Evolutionary conservation across 1,140 invertebrate species (phyloP).

Genomic region (Drosophila virilis): DNA sequence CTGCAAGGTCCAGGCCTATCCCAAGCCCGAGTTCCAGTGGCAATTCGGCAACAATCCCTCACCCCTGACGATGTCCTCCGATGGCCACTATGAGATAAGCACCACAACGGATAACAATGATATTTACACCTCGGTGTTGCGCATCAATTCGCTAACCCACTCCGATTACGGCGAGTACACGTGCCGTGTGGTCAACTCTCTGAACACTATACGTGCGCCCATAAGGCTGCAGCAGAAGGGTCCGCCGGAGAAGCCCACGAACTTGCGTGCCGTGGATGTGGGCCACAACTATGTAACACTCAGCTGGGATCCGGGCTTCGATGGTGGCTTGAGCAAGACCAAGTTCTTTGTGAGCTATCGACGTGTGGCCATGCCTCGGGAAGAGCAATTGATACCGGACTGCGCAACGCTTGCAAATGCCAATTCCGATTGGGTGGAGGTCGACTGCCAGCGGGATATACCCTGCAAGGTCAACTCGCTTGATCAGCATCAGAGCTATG

Average conservation of each 20-base stretch:
- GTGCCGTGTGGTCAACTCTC: slow-evolving; percentile 91
- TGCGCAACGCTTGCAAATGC: slow-evolving; percentile 87
- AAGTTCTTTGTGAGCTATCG: slow-evolving; percentile 93
- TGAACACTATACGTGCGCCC: slow-evolving; percentile 90
- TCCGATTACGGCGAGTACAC: slow-evolving; percentile 95
- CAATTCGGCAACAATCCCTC: slow-evolving; percentile 90
- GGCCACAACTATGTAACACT: slow-evolving; percentile 91
- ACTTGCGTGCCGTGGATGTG: slow-evolving; percentile 88
- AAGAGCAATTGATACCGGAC: slow-evolving; percentile 87
- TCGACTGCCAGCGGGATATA: slow-evolving; percentile 92
- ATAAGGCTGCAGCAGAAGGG: slow-evolving; percentile 93
- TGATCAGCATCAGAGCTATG: slow-evolving; percentile 92
- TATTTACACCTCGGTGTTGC: slow-evolving; percentile 92
- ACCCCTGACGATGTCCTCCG: slow-evolving; percentile 90
- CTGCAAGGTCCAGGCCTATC: slow-evolving; percentile 95
- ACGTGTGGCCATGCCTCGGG: slow-evolving; percentile 86
- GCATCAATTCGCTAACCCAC: slow-evolving; percentile 90
- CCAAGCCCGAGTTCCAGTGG: slow-evolving; percentile 96
- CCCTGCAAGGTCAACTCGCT: slow-evolving; percentile 94
- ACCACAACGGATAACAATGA: slow-evolving; percentile 92
- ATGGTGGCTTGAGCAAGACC: slow-evolving; percentile 93
- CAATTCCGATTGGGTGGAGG: slow-evolving; percentile 90
- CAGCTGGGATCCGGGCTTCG: slow-evolving; percentile 94
- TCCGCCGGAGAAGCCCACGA: slow-evolving; percentile 91
- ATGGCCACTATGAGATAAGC: slow-evolving; percentile 93